Percentiles rank a stretch among this genome's conserved stretches.
Evolutionary conservation across 2,888 invertebrate genomes (phyloP).

Genomic region (Orthonychiurus folsomi): DNA sequence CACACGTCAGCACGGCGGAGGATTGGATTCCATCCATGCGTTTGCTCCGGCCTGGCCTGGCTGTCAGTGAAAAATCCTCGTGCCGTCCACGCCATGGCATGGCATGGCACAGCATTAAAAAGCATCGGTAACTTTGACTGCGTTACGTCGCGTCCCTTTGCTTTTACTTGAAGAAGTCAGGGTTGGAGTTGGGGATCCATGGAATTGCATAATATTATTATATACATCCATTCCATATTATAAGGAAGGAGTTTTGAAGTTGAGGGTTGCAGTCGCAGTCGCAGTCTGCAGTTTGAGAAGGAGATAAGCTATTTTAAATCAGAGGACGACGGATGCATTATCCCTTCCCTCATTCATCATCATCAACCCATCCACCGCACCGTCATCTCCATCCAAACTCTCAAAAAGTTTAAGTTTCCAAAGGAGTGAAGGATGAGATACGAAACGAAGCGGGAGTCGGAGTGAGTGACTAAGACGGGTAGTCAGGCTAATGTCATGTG

Average conservation of each 20-base stretch:
- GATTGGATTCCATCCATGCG: neutral
- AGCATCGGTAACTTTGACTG: neutral
- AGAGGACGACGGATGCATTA: constrained; percentile 11
- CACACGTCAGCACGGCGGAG: neutral
- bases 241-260: neutral
- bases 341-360: constrained; percentile 14
- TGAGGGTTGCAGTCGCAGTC: neutral
- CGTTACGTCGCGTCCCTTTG: neutral
- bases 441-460: neutral
- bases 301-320: constrained; percentile 11
- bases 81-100: no score
- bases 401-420: no score
- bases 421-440: neutral
- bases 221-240: neutral
- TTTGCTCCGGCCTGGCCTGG: neutral
- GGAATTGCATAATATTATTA: neutral
- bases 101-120: no score
- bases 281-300: neutral
- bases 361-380: constrained; percentile 15
- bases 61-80: no score
- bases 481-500: no score
- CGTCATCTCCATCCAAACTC: no score
- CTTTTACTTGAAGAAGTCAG: neutral
- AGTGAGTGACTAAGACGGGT: neutral
- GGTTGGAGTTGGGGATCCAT: neutral